Evolutionary conservation across 2,888 invertebrate species (phyloP).

Genomic region (Saturnia japonica): DNA sequence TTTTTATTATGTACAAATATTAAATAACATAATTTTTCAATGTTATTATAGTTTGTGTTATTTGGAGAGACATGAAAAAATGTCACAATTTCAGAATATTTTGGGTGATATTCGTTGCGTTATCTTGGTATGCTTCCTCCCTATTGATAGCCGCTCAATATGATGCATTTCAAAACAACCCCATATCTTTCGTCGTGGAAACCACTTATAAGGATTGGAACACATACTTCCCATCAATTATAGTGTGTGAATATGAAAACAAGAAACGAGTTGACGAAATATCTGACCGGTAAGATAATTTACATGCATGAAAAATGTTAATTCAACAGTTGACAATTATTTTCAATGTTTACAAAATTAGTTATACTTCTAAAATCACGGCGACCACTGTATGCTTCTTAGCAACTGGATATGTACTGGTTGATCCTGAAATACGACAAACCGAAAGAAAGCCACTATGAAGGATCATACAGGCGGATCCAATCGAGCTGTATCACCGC

Average conservation of each 20-base stretch:
- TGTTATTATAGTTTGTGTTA: not conserved
- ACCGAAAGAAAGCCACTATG: too few species aligned
- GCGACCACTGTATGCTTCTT: too few species aligned
- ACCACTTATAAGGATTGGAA: constrained; percentile 89
- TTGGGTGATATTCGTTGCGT: constrained; percentile 82
- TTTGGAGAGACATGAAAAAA: not conserved
- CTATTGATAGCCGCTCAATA: constrained; percentile 82
- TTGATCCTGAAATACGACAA: too few species aligned
- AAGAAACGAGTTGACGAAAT: constrained; percentile 84
- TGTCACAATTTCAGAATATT: constrained; percentile 74
- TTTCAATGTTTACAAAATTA: too few species aligned
- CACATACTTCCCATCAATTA: constrained; percentile 87
- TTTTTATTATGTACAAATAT: not conserved
- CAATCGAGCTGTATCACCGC: too few species aligned
- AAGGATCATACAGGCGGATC: too few species aligned
- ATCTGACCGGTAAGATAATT: constrained; percentile 81
- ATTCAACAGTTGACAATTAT: not conserved
- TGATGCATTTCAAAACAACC: constrained; percentile 85
- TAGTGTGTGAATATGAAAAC: constrained; percentile 88
- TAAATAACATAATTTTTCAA: not conserved
- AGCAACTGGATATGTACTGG: too few species aligned
- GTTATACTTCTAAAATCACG: too few species aligned
- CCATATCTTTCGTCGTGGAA: constrained; percentile 90
- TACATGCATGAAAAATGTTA: not conserved
- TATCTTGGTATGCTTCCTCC: constrained; percentile 84